Base-by-base conservation (phyloP, 2,797 vertebrate genomes). In the Chaetodon trifasciatus region DNA sequence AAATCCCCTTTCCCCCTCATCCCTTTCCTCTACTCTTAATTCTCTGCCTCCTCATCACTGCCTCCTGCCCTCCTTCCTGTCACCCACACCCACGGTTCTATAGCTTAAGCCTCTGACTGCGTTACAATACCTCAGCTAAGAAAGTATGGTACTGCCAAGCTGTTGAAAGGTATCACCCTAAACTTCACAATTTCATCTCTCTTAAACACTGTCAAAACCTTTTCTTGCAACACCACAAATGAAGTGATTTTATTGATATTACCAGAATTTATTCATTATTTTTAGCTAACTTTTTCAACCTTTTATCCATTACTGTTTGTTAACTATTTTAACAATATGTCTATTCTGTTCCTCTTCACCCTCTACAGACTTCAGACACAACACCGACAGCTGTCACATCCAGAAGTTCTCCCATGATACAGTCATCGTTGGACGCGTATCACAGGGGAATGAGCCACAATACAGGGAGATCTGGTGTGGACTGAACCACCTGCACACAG, bases 101-200 rank as follows among this genome's bases (percentile, higher is more conserved):
- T 85, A 88, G 86, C 90, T 87, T 92, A 91, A 92, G 85, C 87
- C 69, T 64, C 74, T 68, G 67, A 81, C 80, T 88, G 81, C 10
- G 17, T 76, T 79, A 88, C 82, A 76, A 81, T 87, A 80, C 81
- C 84, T 71, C 64, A 0, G 40, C 85, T 77, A 71, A 76, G 78
- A 79, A 89, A 87, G 89, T 79, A 74, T 56, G 8, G 57, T 10
- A 73, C 83, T 83, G 88, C 81, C 83, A 79, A 79, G 79, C 83
- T 55, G 32, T 39, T 68, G 56, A 61, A 80, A 83, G 75, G 87
- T 74, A 90, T 75, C 72, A 40, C 60, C 71, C 65, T 66, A 64
- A 83, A 85, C 77, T 84, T 82, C 21, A 67, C 64, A 86, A 73
- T 85, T 87, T 84, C 77, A 70, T 83, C 56, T 83, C 74, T 88